Conservation (phyloP, 2,888 invertebrate genomes). For the Corbicula japonica region DNA sequence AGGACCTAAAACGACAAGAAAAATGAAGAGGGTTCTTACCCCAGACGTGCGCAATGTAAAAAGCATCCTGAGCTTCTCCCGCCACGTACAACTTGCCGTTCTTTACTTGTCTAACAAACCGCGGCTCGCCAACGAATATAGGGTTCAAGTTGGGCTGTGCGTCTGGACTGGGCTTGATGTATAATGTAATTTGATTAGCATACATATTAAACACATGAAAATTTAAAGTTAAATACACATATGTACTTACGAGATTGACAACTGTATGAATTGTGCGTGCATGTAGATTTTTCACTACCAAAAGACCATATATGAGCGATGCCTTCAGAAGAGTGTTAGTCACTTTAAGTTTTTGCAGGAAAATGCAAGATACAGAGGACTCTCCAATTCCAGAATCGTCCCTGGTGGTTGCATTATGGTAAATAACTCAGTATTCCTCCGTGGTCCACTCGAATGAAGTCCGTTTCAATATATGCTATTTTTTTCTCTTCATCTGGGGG, state of each 20-base stretch:
- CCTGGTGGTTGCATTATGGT: no score
- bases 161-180: constrained; percentile 65
- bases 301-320: neutral
- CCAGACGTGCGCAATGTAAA: constrained; percentile 74
- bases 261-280: neutral
- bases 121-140: constrained; percentile 64
- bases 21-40: constrained; percentile 65
- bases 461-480: no score
- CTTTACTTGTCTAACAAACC: constrained; percentile 60
- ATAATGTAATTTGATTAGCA: neutral
- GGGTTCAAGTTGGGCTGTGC: constrained; percentile 71
- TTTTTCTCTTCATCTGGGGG: no score
- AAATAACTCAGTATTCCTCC: no score
- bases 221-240: neutral
- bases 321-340: neutral
- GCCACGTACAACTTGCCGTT: constrained; percentile 72
- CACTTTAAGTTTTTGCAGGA: no score
- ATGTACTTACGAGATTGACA: neutral
- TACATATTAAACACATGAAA: neutral
- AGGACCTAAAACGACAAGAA: constrained; percentile 1
- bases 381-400: no score
- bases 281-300: neutral
- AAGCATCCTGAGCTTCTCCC: constrained; percentile 69
- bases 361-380: no score
- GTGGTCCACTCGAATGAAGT: no score